Percentiles rank a stretch among this genome's conserved stretches.
Evolutionary conservation across 2,888 invertebrate species (phyloP).

Genomic region (Halictus ligatus): DNA sequence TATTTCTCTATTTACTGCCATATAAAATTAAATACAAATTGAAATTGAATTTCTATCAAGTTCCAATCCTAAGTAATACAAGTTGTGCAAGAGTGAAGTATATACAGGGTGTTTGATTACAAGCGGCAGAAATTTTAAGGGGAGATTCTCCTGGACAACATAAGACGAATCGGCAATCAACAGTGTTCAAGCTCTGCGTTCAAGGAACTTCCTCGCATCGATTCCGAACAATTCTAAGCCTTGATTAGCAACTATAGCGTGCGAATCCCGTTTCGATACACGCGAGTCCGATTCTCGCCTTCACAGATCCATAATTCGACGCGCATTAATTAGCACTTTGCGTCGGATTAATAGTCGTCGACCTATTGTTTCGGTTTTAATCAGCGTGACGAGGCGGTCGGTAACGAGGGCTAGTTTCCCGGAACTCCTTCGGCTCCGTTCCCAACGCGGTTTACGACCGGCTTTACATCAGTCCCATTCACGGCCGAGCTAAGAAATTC

Average conservation of each 20-base stretch:
- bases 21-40: not conserved
- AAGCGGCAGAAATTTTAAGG: no score
- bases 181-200: no score
- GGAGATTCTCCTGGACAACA: no score
- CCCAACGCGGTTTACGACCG: not conserved
- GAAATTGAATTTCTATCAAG: no score
- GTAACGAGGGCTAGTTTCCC: constrained; percentile 4
- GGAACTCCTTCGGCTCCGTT: not conserved
- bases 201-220: not conserved
- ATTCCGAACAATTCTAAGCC: not conserved
- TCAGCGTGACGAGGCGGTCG: constrained; percentile 7
- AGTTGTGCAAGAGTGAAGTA: no score
- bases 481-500: not conserved
- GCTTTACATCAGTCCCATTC: constrained; percentile 3
- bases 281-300: not conserved
- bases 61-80: no score
- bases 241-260: not conserved
- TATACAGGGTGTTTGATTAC: no score
- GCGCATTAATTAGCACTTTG: constrained; percentile 1
- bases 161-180: no score
- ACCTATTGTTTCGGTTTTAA: constrained; percentile 8
- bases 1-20: not conserved
- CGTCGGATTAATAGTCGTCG: not conserved
- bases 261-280: not conserved
- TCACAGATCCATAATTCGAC: not conserved